Evolutionary conservation across 2,888 invertebrate genomes (phyloP).

Genomic region (Macrostomum cliftonense): DNA sequence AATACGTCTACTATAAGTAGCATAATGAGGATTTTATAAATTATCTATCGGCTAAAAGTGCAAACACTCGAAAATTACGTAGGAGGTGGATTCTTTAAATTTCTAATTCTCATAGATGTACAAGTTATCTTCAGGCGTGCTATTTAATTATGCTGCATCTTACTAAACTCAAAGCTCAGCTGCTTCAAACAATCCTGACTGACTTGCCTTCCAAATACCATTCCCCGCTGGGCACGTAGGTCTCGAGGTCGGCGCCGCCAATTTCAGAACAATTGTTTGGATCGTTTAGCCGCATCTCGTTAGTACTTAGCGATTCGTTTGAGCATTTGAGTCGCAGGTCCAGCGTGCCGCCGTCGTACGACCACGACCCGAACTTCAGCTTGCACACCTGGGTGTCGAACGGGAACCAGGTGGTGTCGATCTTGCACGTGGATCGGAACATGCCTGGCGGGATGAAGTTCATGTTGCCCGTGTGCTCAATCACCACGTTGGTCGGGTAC

Average conservation of each 20-base stretch:
- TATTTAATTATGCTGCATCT: too few species aligned
- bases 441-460: conserved; percentile 93
- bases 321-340: conserved; percentile 75
- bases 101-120: too few species aligned
- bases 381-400: conserved; percentile 95
- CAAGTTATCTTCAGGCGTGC: too few species aligned
- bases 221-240: conserved; percentile 96
- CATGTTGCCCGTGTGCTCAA: conserved; percentile 78
- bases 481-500: conserved; percentile 91
- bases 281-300: conserved; percentile 36
- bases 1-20: too few species aligned
- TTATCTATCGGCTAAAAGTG: too few species aligned
- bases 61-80: too few species aligned
- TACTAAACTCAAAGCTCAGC: too few species aligned
- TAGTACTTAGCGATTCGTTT: too few species aligned
- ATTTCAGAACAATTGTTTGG: not conserved
- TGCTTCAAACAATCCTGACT: too few species aligned
- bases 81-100: too few species aligned
- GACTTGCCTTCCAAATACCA: conserved; percentile 85
- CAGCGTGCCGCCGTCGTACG: conserved; percentile 68
- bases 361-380: conserved; percentile 99
- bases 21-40: too few species aligned
- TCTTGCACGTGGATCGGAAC: conserved; percentile 94
- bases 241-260: conserved; percentile 79
- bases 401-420: conserved; percentile 98